A percentile compares a stretch with the other conserved stretches of the same genome.
Evolutionary conservation across 92 coral and sea anemone genomes (phyloP).

Genomic region (Metridium senile): DNA sequence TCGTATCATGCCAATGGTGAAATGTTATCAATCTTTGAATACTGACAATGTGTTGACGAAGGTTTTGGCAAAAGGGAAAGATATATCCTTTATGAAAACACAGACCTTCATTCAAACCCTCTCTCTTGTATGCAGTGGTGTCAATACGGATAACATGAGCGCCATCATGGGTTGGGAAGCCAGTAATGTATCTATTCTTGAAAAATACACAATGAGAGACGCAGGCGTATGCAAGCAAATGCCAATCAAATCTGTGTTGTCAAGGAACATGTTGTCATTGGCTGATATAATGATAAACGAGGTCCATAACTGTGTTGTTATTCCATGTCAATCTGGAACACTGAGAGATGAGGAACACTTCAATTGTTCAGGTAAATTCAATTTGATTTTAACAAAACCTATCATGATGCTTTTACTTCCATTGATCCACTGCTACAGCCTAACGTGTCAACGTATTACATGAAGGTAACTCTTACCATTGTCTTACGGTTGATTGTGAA

Average conservation of each 20-base stretch:
- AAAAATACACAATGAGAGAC: constrained; percentile 56
- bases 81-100: constrained; percentile 30
- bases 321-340: constrained; percentile 50
- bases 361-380: constrained; percentile 44
- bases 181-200: constrained; percentile 30
- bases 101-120: constrained; percentile 43
- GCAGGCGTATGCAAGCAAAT: constrained; percentile 34
- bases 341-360: neutral
- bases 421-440: too few species aligned
- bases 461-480: too few species aligned
- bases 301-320: constrained; percentile 34
- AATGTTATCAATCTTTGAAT: constrained; percentile 27
- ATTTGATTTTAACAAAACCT: neutral
- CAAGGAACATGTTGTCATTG: constrained; percentile 18
- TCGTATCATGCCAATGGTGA: constrained; percentile 38
- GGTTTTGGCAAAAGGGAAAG: constrained; percentile 28
- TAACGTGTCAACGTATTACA: too few species aligned
- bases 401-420: too few species aligned
- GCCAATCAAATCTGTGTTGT: constrained; percentile 5
- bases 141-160: constrained; percentile 50
- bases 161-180: constrained; percentile 59
- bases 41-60: constrained; percentile 26
- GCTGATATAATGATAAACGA: constrained; percentile 16
- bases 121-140: constrained; percentile 27
- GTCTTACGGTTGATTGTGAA: too few species aligned